A percentile compares a stretch with the other conserved stretches of the same genome.
phyloP scores from a whole-genome alignment of 2,888 invertebrate species.

The Sinodicranocentrus sp. region DNA sequence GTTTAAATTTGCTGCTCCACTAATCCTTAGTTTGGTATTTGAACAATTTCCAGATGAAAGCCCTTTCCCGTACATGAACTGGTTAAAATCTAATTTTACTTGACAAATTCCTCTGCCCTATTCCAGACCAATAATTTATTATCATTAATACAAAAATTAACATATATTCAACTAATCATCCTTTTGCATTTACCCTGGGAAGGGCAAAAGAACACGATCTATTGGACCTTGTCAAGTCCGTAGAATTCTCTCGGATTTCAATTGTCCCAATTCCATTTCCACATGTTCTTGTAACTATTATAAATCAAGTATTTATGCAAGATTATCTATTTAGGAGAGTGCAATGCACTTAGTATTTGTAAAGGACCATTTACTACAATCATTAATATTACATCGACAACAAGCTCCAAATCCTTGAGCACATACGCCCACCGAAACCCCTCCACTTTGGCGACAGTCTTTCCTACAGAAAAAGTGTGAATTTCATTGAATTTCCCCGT shows the following conservation, averaged over 20 bases:
- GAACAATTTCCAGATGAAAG: too few relatives aligned
- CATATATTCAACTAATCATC: neutral
- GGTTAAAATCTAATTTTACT: constrained; percentile 52
- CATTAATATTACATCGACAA: constrained; percentile 47
- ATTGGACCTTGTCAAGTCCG: constrained; percentile 23
- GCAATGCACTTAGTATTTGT: neutral
- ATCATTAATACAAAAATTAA: neutral
- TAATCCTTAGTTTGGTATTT: too few relatives aligned
- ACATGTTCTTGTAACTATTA: constrained; percentile 43
- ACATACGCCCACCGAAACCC: constrained; percentile 46
- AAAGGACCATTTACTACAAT: neutral
- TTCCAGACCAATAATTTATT: neutral
- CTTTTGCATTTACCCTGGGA: constrained; percentile 43
- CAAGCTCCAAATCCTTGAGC: constrained; percentile 63
- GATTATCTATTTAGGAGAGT: neutral
- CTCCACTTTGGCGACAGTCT: constrained; percentile 38
- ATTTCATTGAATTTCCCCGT: neutral
- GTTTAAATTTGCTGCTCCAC: too few relatives aligned
- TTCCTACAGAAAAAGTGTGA: constrained; percentile 25
- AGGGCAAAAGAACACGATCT: constrained; percentile 46
- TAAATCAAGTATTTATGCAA: neutral
- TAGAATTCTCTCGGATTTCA: constrained; percentile 42
- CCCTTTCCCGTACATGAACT: constrained; percentile 39
- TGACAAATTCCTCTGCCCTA: constrained; percentile 48
- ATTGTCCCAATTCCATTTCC: constrained; percentile 20